A percentile compares a stretch with the other conserved stretches of the same genome.
phyloP scores from a whole-genome alignment of 2,888 invertebrate species.

The Drosophila hamatofila region DNA sequence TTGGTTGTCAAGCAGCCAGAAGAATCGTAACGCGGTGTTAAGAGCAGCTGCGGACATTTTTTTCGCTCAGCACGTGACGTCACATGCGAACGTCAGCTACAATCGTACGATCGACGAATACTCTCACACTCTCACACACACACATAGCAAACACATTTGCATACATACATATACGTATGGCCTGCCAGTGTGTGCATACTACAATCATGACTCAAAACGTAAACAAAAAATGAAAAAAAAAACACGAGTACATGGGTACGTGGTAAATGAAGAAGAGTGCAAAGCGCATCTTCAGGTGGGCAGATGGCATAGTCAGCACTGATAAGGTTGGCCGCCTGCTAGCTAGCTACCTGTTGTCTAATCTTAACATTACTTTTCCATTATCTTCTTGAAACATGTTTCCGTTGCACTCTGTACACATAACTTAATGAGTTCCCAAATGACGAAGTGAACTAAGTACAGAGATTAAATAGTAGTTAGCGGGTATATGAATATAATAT shows the following conservation, averaged over 20 bases:
- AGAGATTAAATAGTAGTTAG: slow-evolving; percentile 8
- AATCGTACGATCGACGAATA: slow-evolving; percentile 48
- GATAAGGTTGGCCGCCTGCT: slow-evolving; percentile 12
- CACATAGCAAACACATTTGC: slow-evolving; percentile 2
- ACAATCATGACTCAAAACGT: slow-evolving; percentile 31
- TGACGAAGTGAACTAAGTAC: slow-evolving; percentile 15
- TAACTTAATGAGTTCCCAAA: slow-evolving; percentile 35
- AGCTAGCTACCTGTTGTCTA: slow-evolving; percentile 34
- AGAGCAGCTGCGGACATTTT: slow-evolving; percentile 22
- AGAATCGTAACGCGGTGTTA: slow-evolving; percentile 13
- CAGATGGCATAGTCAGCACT: slow-evolving; percentile 3
- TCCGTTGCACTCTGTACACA: slow-evolving; percentile 47
- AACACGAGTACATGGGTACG: slow-evolving; percentile 9
- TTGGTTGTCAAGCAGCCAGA: slow-evolving; percentile 35
- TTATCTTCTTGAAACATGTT: slow-evolving; percentile 36
- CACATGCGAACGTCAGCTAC: slow-evolving; percentile 27
- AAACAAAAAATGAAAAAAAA: slow-evolving; percentile 39
- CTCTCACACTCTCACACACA: background rate
- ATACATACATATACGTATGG: background rate
- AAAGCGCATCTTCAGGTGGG: slow-evolving; percentile 29
- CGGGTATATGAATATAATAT: background rate
- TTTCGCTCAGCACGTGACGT: slow-evolving; percentile 39
- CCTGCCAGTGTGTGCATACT: slow-evolving; percentile 24
- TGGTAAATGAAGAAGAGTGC: slow-evolving; percentile 12
- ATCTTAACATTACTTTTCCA: slow-evolving; percentile 24